phyloP scores from a whole-genome alignment of 2,888 invertebrate species.

The Timema cristinae region DNA sequence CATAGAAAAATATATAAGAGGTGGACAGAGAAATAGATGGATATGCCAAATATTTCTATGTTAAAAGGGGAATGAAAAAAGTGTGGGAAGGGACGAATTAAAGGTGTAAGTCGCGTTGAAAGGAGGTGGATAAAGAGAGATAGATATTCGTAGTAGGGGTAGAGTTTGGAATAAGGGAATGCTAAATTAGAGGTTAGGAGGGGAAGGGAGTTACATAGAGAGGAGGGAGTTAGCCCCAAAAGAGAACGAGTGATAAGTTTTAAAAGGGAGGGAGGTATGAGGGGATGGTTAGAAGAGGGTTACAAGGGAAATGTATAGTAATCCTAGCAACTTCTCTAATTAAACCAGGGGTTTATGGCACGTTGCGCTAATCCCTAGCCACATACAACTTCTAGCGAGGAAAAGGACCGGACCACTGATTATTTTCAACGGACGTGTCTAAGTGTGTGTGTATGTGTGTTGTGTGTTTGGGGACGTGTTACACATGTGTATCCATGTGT shows the following conservation, averaged over 20 bases:
- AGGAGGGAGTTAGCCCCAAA: conserved; percentile 14
- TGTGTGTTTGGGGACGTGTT: too few relatives aligned
- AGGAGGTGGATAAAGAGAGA: too few relatives aligned
- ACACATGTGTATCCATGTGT: background rate
- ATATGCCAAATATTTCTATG: background rate
- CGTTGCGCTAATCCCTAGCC: conserved; percentile 22
- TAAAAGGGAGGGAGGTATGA: background rate
- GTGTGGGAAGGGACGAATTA: background rate
- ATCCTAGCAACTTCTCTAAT: conserved; percentile 25
- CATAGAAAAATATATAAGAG: too few relatives aligned
- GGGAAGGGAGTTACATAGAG: background rate
- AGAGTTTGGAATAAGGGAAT: background rate
- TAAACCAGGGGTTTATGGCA: conserved; percentile 26
- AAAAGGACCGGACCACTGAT: too few relatives aligned
- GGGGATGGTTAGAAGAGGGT: background rate
- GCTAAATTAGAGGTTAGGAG: background rate
- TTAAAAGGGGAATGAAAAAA: background rate
- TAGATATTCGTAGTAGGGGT: too few relatives aligned
- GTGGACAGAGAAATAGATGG: too few relatives aligned
- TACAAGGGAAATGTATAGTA: conserved; percentile 10
- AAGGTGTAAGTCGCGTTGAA: background rate
- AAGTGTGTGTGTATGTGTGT: too few relatives aligned
- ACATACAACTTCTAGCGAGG: conserved; percentile 14
- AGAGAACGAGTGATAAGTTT: conserved; percentile 6
- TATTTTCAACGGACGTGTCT: too few relatives aligned